Base-by-base conservation (phyloP, 2,888 invertebrate genomes). In the Eristalis pertinax region DNA sequence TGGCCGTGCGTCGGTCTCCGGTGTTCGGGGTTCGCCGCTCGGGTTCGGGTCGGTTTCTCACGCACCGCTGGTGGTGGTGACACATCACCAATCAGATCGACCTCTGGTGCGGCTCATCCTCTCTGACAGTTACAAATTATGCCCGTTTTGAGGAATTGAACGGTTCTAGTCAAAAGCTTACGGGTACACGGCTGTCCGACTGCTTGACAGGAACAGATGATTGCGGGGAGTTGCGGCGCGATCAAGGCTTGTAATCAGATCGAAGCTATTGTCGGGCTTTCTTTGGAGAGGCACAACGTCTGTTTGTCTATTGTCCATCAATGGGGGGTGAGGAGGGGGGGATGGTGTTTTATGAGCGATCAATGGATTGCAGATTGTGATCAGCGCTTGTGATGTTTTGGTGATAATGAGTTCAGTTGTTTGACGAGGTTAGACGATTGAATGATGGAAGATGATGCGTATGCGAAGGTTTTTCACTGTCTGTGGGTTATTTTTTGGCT, bases 61-160 rank as follows among this genome's bases (percentile, higher is more conserved):
- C 82, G 72, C 63, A 84, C 84, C 72, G 69, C 43, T 84, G 76
- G 78, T 87, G 84, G 87, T 73, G 84, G 87, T 87, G 87, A 87
- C 87, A 87, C 84, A 87, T 68, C 74, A 41, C 58, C 62, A 62
- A 60, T 77, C 43, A 58, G 58, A 72, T 73, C 60, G 50, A 50
- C 82, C 82, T 50, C 79, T 78, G 26, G 13, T 15, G 60, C 13
- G 67, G 24, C n/a, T 26, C 22, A 38, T 19, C 35, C 24, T 22
- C 63, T 86, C 78, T 79, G 86, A 86, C 86, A 86, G 83, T 75
- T 83, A 86, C 75, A 86, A 86, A 83, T 86, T 86, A 75, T 75
- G 32, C 35, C 41, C 22, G 63, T 60, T 50, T 74, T n/a, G 38
- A 35, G 19, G 41, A 5, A 60, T 67, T 67, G 41, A 22, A 74